These are phyloP conservation scores for Catostomus latipinnis DNA, from an alignment of 2,797 vertebrate genomes.

Conservation along the genomic window DNA sequence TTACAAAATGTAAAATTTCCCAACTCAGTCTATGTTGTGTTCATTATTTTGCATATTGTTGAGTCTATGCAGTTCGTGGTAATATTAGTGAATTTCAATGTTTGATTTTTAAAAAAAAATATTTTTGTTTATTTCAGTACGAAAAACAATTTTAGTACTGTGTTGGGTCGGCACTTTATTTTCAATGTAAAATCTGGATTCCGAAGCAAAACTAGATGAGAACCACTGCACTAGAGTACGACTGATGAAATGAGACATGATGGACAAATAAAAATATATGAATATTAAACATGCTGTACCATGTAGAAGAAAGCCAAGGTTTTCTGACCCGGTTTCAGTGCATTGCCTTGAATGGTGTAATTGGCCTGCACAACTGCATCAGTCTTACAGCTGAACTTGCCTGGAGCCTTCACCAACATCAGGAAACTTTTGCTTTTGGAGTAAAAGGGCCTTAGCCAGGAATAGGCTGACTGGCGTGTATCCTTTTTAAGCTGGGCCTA, in stretches of 20 bases:
- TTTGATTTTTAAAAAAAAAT: too few species aligned
- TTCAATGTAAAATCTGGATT: too few species aligned
- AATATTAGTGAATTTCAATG: too few species aligned
- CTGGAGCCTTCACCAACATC: slow-evolving; percentile 69
- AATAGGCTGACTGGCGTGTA: background rate
- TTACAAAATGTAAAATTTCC: too few species aligned
- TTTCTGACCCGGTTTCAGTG: slow-evolving; percentile 66
- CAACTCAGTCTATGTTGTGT: too few species aligned
- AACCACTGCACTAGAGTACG: background rate
- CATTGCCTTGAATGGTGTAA: slow-evolving; percentile 78
- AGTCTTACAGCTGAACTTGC: slow-evolving; percentile 73
- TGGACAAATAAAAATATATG: background rate
- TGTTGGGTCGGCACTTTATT: too few species aligned
- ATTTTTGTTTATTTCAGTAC: too few species aligned
- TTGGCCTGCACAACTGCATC: slow-evolving; percentile 60
- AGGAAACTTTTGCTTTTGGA: slow-evolving; percentile 84
- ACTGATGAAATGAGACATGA: background rate
- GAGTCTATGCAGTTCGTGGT: too few species aligned
- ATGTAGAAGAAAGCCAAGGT: slow-evolving; percentile 79
- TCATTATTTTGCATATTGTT: too few species aligned
- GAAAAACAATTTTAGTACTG: too few species aligned
- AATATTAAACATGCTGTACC: slow-evolving; percentile 65
- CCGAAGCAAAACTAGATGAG: too few species aligned
- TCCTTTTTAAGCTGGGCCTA: slow-evolving; percentile 66
- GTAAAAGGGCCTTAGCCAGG: slow-evolving; percentile 72